These are phyloP conservation scores for Gouania willdenowi DNA, from an alignment of 2,797 vertebrate species.

Conservation along the genomic window DNA sequence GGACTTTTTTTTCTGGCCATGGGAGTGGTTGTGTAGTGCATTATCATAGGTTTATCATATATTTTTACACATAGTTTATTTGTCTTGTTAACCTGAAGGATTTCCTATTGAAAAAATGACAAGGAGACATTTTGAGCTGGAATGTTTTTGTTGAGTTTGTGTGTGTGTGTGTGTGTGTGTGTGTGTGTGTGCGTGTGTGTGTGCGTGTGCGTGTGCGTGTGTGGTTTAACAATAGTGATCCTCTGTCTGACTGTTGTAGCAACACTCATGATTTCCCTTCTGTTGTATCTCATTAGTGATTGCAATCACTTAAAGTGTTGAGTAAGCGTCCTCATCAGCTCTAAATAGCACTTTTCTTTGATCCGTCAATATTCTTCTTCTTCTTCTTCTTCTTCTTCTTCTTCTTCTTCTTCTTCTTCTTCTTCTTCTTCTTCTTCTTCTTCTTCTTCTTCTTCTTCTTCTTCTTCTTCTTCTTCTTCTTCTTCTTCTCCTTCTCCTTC, in stretches of 20 bases:
- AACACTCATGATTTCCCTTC: constrained; percentile 4
- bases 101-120: constrained; percentile 31
- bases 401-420: not conserved
- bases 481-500: not conserved
- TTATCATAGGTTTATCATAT: constrained; percentile 35
- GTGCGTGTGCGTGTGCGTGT: constrained; percentile 1
- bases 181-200: not conserved
- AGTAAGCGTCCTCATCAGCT: constrained; percentile 10
- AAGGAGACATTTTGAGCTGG: not conserved
- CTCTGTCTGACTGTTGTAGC: constrained; percentile 8
- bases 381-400: no score
- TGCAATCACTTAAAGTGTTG: constrained; percentile 26
- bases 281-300: constrained; percentile 25
- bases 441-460: no score
- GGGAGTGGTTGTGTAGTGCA: constrained; percentile 24
- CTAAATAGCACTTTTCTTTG: constrained; percentile 5
- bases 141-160: constrained; percentile 1
- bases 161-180: not conserved
- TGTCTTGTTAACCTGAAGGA: constrained; percentile 17
- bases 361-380: constrained; percentile 1
- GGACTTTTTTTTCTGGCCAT: not conserved
- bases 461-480: not conserved
- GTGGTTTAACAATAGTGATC: not conserved
- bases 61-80: constrained; percentile 24
- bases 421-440: not conserved